A percentile compares a stretch with the other conserved stretches of the same genome.
Evolutionary conservation across 2,888 invertebrate species (phyloP).

Genomic region (Plagodis pulveraria): DNA sequence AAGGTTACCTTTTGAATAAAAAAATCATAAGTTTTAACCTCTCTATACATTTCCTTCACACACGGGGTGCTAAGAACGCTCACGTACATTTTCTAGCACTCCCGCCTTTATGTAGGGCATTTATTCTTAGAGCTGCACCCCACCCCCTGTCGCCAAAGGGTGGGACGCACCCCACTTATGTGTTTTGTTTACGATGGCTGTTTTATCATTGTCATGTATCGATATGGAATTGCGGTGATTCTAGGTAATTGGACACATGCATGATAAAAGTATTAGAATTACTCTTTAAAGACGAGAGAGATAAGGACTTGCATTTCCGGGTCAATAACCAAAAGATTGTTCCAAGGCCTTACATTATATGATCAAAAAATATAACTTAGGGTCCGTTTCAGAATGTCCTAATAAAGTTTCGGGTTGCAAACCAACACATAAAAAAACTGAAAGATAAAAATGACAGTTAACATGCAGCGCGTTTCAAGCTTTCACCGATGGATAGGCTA

Average conservation of each 20-base stretch:
- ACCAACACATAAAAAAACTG: no score
- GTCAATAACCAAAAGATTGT: no score
- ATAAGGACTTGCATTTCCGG: no score
- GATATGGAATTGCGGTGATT: constrained; percentile 56
- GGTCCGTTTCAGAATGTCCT: no score
- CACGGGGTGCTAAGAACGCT: constrained; percentile 77
- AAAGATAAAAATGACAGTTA: no score
- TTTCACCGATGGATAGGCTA: no score
- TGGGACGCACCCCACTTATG: constrained; percentile 57
- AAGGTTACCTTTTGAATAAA: background rate
- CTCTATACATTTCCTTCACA: constrained; percentile 54
- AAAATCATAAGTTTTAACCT: constrained; percentile 45
- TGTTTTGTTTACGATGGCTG: constrained; percentile 60
- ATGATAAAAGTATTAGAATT: constrained; percentile 7
- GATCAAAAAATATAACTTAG: no score
- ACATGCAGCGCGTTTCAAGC: no score
- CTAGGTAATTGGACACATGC: constrained; percentile 31
- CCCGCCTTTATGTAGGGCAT: constrained; percentile 82
- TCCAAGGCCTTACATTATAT: no score
- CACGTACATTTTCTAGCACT: constrained; percentile 83
- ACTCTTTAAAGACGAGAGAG: background rate
- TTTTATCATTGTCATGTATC: constrained; percentile 63
- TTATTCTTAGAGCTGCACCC: constrained; percentile 73
- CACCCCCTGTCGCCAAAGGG: constrained; percentile 55
- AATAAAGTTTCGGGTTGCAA: no score